Percentiles rank a stretch among this genome's conserved stretches.
Evolutionary conservation across 2,113 vertebrate species (phyloP).

Genomic region (Noturus placidus): DNA sequence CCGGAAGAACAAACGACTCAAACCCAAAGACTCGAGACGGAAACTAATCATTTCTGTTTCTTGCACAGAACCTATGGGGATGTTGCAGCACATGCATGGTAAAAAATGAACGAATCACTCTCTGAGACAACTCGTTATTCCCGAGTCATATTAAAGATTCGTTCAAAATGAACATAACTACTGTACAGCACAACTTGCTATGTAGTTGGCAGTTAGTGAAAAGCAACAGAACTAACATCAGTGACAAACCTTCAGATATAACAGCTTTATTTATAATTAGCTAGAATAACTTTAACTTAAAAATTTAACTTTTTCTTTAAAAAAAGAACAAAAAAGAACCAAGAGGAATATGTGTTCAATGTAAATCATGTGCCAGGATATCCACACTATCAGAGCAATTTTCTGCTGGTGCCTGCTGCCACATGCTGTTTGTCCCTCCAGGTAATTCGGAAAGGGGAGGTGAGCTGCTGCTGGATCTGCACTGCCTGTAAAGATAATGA

Average conservation of each 20-base stretch:
- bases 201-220: neutral
- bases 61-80: too few species aligned
- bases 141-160: too few species aligned
- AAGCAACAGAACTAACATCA: neutral
- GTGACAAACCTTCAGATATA: neutral
- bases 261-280: neutral
- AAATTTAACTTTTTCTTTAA: too few species aligned
- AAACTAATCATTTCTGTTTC: too few species aligned
- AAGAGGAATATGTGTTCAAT: neutral
- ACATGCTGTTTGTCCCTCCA: slow-evolving; percentile 52
- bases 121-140: too few species aligned
- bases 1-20: too few species aligned
- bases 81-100: too few species aligned
- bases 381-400: neutral
- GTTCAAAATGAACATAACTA: too few species aligned
- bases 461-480: slow-evolving; percentile 99
- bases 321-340: neutral
- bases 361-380: neutral
- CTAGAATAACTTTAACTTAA: neutral
- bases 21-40: too few species aligned
- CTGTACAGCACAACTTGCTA: neutral
- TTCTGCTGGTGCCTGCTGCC: neutral
- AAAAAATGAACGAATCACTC: too few species aligned
- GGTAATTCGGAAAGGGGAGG: slow-evolving; percentile 98
- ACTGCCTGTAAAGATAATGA: slow-evolving; percentile 97